Evolutionary conservation across 2,888 invertebrate species (phyloP).

Genomic region (Ophion obscuratus): DNA sequence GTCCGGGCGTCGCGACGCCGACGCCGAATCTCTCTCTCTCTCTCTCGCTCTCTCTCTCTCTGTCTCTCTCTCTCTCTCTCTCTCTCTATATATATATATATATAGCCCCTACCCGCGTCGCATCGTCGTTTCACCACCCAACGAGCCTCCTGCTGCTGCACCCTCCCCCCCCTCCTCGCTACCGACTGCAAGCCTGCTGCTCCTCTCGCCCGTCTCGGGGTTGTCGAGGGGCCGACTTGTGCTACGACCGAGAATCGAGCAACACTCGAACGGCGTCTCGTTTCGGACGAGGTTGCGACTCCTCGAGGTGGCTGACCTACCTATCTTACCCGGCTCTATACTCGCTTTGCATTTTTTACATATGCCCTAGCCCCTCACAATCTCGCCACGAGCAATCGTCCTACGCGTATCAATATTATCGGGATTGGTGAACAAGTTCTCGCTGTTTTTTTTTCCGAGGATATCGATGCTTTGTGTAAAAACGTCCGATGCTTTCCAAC

Average conservation of each 20-base stretch:
- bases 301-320: constrained; percentile 74
- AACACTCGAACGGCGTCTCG: constrained; percentile 66
- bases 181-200: constrained; percentile 70
- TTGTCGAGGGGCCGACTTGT: neutral
- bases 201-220: constrained; percentile 49
- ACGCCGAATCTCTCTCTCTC: constrained; percentile 78
- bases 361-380: no score
- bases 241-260: constrained; percentile 59
- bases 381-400: no score
- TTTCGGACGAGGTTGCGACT: constrained; percentile 35
- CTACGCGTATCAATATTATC: no score
- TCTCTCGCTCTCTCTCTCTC: constrained; percentile 10
- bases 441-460: no score
- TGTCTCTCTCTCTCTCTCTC: constrained; percentile 1
- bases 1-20: constrained; percentile 82
- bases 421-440: no score
- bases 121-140: constrained; percentile 59
- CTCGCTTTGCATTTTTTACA: no score
- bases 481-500: no score
- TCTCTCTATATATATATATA: constrained; percentile 8
- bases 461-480: no score
- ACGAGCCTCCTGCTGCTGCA: constrained; percentile 46
- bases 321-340: neutral
- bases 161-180: constrained; percentile 38
- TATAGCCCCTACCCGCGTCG: constrained; percentile 25